These are phyloP conservation scores for Rhogogaster chlorosoma DNA, from an alignment of 2,888 invertebrate species.

Conservation along the genomic window DNA sequence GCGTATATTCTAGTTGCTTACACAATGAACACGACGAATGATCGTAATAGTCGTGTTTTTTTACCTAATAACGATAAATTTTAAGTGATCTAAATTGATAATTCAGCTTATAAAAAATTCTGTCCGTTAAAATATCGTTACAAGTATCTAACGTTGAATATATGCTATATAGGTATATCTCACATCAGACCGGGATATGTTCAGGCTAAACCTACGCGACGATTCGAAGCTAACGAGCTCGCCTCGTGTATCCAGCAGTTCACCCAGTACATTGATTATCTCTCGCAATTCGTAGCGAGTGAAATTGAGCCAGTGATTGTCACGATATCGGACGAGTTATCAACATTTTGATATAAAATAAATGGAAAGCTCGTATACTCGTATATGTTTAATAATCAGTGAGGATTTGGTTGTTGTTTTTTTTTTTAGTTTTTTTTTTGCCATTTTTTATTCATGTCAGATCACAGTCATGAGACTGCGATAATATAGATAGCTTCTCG, in stretches of 20 bases:
- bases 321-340: neutral
- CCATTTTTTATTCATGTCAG: neutral
- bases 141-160: neutral
- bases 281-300: conserved; percentile 11
- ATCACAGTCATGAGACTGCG: conserved; percentile 26
- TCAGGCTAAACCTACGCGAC: neutral
- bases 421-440: neutral
- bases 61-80: neutral
- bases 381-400: neutral
- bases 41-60: neutral
- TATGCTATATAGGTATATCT: neutral
- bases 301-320: conserved; percentile 2
- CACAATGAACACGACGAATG: neutral
- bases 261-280: neutral
- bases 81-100: neutral
- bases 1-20: neutral
- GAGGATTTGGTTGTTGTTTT: neutral
- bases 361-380: neutral
- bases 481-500: conserved; percentile 63
- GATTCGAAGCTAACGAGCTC: conserved; percentile 2
- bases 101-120: neutral
- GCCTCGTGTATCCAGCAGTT: neutral
- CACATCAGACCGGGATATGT: neutral
- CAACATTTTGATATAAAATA: neutral
- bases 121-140: neutral